Evolutionary conservation across 2,113 vertebrate species (phyloP).

Genomic region (Felis catus): F.catus_Fca126_mat1.0 CM031423.1:66839501-66840000

Average conservation of each 20-base stretch:
- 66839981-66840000: neutral
- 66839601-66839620: neutral
- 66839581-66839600: neutral
- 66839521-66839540: neutral
- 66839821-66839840: neutral
- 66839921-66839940: neutral
- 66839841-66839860: neutral
- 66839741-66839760: neutral
- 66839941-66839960: neutral
- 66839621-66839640: neutral
- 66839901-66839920: neutral
- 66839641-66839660: neutral
- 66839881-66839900: neutral
- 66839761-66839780: neutral
- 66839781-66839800: neutral
- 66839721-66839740: neutral
- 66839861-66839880: neutral
- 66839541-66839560: neutral
- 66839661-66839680: neutral
- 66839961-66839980: neutral
- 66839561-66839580: neutral
- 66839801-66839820: neutral
- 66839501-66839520: neutral
- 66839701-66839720: neutral
- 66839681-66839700: neutral